These are phyloP conservation scores for Laothoe populi DNA, from an alignment of 2,888 invertebrate genomes.

Conservation along the genomic window DNA sequence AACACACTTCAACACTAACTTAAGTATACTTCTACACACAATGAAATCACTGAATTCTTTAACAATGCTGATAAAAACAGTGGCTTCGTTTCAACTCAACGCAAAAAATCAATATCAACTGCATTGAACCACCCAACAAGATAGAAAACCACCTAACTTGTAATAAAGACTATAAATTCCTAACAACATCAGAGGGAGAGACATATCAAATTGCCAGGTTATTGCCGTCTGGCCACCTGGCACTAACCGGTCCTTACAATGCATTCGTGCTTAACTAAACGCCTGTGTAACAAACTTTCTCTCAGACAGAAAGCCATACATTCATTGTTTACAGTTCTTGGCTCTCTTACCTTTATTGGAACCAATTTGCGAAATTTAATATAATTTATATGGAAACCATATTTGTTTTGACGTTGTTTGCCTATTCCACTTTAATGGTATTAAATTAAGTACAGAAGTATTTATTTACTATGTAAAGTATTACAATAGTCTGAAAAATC, in stretches of 20 bases:
- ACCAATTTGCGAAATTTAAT: background rate
- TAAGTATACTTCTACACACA: too few species aligned
- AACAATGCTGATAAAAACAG: too few species aligned
- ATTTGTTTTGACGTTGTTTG: background rate
- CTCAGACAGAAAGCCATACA: background rate
- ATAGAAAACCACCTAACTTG: background rate
- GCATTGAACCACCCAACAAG: background rate
- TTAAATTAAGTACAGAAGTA: too few species aligned
- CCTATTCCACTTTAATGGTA: too few species aligned
- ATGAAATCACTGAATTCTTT: too few species aligned
- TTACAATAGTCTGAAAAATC: too few species aligned
- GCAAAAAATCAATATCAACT: background rate
- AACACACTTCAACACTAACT: too few species aligned
- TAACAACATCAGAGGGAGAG: background rate
- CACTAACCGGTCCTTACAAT: background rate
- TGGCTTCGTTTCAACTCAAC: too few species aligned
- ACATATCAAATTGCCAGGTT: background rate
- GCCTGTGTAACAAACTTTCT: background rate
- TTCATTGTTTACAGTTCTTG: background rate
- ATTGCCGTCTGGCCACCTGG: constrained; percentile 19
- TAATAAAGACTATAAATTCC: background rate
- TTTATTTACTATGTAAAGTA: too few species aligned
- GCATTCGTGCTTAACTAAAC: background rate
- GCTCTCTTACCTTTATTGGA: constrained; percentile 9
- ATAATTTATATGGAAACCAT: background rate